phyloP scores from a whole-genome alignment of 2,888 invertebrate genomes.

The Drepana falcataria region DNA sequence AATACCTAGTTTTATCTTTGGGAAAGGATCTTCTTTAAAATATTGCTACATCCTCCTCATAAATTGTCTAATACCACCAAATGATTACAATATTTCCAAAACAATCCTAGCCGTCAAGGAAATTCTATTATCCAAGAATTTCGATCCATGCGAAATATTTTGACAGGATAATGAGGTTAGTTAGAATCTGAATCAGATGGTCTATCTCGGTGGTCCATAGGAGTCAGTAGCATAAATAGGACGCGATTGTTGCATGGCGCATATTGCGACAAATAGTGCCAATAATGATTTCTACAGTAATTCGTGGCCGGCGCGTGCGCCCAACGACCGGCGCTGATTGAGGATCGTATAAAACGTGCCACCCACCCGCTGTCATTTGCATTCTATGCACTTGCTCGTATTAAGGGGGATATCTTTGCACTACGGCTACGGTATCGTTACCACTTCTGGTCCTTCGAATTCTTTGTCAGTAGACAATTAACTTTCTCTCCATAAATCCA shows the following conservation, averaged over 20 bases:
- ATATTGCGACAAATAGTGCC: constrained; percentile 56
- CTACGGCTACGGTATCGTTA: background rate
- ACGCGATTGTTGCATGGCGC: constrained; percentile 29
- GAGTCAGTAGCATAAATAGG: constrained; percentile 24
- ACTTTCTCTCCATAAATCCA: too few relatives aligned
- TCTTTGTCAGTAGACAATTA: background rate
- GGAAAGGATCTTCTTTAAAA: too few relatives aligned
- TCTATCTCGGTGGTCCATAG: constrained; percentile 32
- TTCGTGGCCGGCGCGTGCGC: constrained; percentile 60
- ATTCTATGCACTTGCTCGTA: constrained; percentile 37
- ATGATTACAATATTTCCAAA: background rate
- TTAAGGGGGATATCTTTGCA: constrained; percentile 26
- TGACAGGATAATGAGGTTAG: background rate
- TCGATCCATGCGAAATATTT: background rate
- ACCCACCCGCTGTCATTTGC: constrained; percentile 59
- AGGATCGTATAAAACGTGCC: constrained; percentile 57
- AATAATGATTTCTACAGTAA: constrained; percentile 57
- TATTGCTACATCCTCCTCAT: too few relatives aligned
- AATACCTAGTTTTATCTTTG: too few relatives aligned
- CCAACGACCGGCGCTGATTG: constrained; percentile 63
- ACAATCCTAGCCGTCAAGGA: background rate
- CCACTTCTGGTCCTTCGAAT: background rate
- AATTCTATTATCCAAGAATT: background rate
- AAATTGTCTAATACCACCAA: too few relatives aligned
- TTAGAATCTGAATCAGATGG: constrained; percentile 2